Evolutionary conservation across 37 sponge, comb jelly and placozoan genomes (phyloP), one percentile per base, ranked within the genome.

Genomic region (Spongilla lacustris): DNA sequence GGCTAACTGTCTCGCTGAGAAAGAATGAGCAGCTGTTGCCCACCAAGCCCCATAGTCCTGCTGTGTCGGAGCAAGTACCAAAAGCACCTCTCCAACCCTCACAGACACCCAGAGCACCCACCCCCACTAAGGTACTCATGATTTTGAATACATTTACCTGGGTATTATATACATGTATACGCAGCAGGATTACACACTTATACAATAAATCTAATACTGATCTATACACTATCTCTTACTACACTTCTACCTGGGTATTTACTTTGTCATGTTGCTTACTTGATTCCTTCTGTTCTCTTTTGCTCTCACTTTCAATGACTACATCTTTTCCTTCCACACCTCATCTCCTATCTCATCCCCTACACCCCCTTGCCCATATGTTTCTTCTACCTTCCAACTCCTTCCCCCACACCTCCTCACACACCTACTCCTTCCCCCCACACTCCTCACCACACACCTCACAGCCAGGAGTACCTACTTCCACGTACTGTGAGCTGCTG

Each of bases 401-500:
- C 4, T 17, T 58, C 21, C 19, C 11, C 22, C 78, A 26, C 66
- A 6, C 78, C 28, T 27, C 9, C 48, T 4, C 78, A 21, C 50
- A 24, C 78, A 2, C 50, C n/a, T 48, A 23, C 78, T 17, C 29
- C 0, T 9, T 37, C 78, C 2, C 19, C 25, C 73, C 73, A 1
- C 30, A 13, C 73, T n/a, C 73, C 73, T 25, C 73, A 32, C 30
- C 33, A 11, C 78, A 23, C 23, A 19, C 78, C 9, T 29, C 25
- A 26, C 27, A 72, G 73, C 1, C 73, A 72, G 73, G 31, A 25
- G 73, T 32, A 5, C 17, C 73, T n/a, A 9, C 58, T 14, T 58
- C 58, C 58, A 58, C 58, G 19, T 82, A 71, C 37, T 82, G 36
- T 21, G 71, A 38, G 25, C 36, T 82, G 26, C 83, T 82, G 24